Conservation (phyloP, 2,888 invertebrate species). For the Drosophila putrida region DNA sequence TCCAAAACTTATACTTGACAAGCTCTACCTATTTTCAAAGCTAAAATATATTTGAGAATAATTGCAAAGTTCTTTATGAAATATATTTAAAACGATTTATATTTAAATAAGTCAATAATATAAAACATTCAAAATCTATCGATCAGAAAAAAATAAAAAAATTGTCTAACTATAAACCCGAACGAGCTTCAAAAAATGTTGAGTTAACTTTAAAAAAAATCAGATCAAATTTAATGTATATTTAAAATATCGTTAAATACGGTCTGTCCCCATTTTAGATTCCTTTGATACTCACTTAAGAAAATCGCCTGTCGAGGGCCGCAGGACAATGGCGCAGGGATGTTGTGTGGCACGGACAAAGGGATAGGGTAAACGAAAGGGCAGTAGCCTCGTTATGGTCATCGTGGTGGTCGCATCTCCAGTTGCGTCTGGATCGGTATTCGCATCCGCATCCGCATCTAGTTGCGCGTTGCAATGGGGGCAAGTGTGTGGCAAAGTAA, state of each 20-base stretch:
- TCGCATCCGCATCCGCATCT: constrained; percentile 69
- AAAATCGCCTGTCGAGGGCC: constrained; percentile 95
- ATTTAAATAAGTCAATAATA: too few species aligned
- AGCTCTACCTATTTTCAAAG: too few species aligned
- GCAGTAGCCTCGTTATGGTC: constrained; percentile 87
- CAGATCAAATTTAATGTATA: too few species aligned
- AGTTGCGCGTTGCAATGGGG: constrained; percentile 91
- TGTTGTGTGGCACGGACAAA: constrained; percentile 93
- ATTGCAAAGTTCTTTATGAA: too few species aligned
- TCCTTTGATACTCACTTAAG: constrained; percentile 89
- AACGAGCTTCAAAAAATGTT: too few species aligned
- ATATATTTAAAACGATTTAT: too few species aligned
- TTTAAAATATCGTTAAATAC: neutral
- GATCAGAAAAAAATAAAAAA: too few species aligned
- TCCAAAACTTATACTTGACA: too few species aligned
- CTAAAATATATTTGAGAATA: too few species aligned
- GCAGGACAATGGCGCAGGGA: constrained; percentile 93
- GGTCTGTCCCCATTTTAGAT: neutral
- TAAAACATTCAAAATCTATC: too few species aligned
- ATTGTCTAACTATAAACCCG: too few species aligned
- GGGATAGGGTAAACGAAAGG: constrained; percentile 94
- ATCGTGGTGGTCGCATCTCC: constrained; percentile 35
- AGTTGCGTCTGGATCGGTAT: constrained; percentile 27
- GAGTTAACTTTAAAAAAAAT: too few species aligned
- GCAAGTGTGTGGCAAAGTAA: constrained; percentile 91